Conservation (phyloP, 2,113 vertebrate genomes). For the Misgurnus anguillicaudatus region DNA sequence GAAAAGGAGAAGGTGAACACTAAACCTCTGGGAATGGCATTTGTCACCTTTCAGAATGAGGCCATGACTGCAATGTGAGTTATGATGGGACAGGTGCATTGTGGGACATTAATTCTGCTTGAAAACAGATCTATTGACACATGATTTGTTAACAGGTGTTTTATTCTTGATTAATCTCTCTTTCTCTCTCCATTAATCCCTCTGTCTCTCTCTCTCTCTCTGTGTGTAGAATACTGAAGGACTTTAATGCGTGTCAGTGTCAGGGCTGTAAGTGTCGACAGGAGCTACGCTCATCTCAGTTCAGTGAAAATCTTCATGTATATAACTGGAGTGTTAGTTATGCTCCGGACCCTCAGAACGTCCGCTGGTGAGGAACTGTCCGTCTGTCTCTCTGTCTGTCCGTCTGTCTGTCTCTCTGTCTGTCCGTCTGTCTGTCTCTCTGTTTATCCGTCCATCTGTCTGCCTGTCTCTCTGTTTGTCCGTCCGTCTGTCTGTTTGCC, state of each 20-base stretch:
- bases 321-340: slow-evolving; percentile 93
- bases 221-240: slow-evolving; percentile 86
- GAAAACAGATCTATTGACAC: not conserved
- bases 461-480: not conserved
- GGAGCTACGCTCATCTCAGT: slow-evolving; percentile 85
- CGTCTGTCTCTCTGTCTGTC: not conserved
- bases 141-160: not conserved
- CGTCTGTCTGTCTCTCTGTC: no score
- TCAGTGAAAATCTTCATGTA: slow-evolving; percentile 88
- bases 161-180: not conserved
- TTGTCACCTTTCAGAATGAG: slow-evolving; percentile 97
- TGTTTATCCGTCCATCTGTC: no score
- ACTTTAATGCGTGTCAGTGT: slow-evolving; percentile 95
- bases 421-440: not conserved
- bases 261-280: slow-evolving; percentile 88
- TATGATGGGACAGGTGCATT: not conserved
- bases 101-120: no score
- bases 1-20: slow-evolving; percentile 97
- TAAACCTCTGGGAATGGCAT: slow-evolving; percentile 96
- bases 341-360: slow-evolving; percentile 94
- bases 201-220: not conserved
- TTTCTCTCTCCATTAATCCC: no score
- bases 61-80: slow-evolving; percentile 93
- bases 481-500: not conserved
- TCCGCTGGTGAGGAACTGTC: slow-evolving; percentile 84